phyloP scores from a whole-genome alignment of 1,140 invertebrate genomes.

The Drosophila tani region DNA sequence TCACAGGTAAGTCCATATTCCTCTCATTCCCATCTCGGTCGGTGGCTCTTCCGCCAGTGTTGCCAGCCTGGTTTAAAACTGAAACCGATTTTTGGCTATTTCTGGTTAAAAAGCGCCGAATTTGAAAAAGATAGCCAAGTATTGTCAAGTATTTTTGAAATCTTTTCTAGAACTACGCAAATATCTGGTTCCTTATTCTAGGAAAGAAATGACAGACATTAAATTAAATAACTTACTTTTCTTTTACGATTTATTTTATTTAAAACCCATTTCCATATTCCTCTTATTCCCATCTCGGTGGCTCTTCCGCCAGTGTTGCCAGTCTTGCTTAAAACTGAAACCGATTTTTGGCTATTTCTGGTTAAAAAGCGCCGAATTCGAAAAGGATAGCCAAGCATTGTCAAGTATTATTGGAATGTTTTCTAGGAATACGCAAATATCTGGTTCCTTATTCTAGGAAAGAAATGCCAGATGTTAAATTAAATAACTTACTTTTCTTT shows the following conservation, averaged over 20 bases:
- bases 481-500: too few species aligned
- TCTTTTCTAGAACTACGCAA: too few species aligned
- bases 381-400: not conserved
- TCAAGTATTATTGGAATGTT: too few species aligned
- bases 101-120: not conserved
- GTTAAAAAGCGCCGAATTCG: not conserved
- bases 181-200: too few species aligned
- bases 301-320: constrained; percentile 1
- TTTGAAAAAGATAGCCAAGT: not conserved
- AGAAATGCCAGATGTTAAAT: too few species aligned
- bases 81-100: not conserved
- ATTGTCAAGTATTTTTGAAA: too few species aligned
- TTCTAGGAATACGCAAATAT: too few species aligned
- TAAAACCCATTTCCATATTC: too few species aligned
- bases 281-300: constrained; percentile 3
- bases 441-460: too few species aligned
- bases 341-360: not conserved
- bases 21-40: constrained; percentile 8
- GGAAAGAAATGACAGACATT: too few species aligned
- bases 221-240: too few species aligned
- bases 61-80: not conserved
- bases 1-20: constrained; percentile 68
- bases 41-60: not conserved
- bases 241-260: too few species aligned
- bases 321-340: not conserved